A percentile compares a stretch with the other conserved stretches of the same genome.
Evolutionary conservation across 2,888 invertebrate genomes (phyloP).

Genomic region (Venustoraphidia nigricollis): DNA sequence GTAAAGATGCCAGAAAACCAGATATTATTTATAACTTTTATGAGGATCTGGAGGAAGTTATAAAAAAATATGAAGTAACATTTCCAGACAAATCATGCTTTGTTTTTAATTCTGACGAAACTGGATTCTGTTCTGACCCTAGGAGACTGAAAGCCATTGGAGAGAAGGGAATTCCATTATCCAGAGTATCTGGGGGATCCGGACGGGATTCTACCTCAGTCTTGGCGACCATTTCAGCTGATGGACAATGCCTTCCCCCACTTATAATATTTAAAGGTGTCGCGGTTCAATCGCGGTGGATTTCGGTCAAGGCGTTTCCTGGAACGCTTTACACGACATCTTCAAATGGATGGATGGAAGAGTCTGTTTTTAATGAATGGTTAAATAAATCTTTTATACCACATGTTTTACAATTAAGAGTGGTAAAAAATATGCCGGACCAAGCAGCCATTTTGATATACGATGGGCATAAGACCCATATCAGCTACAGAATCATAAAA

Average conservation of each 20-base stretch:
- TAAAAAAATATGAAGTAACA: neutral
- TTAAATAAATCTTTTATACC: too few relatives aligned
- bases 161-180: conserved; percentile 9
- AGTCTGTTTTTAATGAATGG: too few relatives aligned
- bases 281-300: conserved; percentile 6
- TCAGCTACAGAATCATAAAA: too few relatives aligned
- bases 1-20: conserved; percentile 13
- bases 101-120: neutral
- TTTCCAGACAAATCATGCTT: too few relatives aligned
- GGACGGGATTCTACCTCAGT: conserved; percentile 11
- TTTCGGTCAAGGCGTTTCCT: conserved; percentile 4
- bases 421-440: too few relatives aligned
- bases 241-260: conserved; percentile 8
- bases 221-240: conserved; percentile 9
- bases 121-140: neutral
- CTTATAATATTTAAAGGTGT: conserved; percentile 11
- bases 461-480: too few relatives aligned
- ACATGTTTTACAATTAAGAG: too few relatives aligned
- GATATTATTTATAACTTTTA: conserved; percentile 16
- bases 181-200: conserved; percentile 10
- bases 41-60: conserved; percentile 11
- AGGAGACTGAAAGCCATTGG: conserved; percentile 9
- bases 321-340: conserved; percentile 10
- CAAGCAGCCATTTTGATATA: too few relatives aligned
- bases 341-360: conserved; percentile 11